phyloP scores from a whole-genome alignment of 2,113 vertebrate species.

The Sorex araneus region DNA sequence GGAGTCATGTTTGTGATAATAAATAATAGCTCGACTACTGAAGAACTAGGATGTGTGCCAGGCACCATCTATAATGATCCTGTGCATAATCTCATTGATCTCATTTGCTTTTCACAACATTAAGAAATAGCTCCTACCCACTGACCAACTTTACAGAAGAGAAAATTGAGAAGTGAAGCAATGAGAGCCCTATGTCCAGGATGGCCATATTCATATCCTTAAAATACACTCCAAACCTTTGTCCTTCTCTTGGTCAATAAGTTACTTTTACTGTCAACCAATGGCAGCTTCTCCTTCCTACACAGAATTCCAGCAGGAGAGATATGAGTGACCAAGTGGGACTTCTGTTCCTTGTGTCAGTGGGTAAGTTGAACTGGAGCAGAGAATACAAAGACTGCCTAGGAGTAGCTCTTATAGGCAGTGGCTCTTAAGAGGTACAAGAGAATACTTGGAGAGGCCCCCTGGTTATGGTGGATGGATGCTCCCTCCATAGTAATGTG shows the following conservation, averaged over 20 bases:
- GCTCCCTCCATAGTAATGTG: not conserved
- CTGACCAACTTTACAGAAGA: not conserved
- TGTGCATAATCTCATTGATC: not conserved
- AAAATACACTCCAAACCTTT: not conserved
- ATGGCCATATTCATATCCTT: not conserved
- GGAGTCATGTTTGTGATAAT: not conserved
- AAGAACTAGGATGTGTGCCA: not conserved
- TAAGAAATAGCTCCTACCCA: not conserved
- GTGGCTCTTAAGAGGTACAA: not conserved
- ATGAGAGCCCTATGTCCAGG: not conserved
- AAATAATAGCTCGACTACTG: not conserved
- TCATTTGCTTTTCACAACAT: slow-evolving; percentile 1
- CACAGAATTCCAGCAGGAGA: not conserved
- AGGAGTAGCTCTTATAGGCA: not conserved
- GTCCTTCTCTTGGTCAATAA: not conserved
- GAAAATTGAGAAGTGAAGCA: not conserved
- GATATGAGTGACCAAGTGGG: not conserved
- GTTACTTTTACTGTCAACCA: not conserved
- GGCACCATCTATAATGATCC: not conserved
- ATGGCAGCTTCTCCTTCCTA: not conserved
- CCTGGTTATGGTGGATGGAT: not conserved
- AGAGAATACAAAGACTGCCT: not conserved
- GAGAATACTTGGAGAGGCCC: not conserved
- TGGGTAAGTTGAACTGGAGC: not conserved
- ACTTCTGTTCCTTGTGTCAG: not conserved